phyloP scores from a whole-genome alignment of 2,797 vertebrate species.

The Leptatherina wallacei region DNA sequence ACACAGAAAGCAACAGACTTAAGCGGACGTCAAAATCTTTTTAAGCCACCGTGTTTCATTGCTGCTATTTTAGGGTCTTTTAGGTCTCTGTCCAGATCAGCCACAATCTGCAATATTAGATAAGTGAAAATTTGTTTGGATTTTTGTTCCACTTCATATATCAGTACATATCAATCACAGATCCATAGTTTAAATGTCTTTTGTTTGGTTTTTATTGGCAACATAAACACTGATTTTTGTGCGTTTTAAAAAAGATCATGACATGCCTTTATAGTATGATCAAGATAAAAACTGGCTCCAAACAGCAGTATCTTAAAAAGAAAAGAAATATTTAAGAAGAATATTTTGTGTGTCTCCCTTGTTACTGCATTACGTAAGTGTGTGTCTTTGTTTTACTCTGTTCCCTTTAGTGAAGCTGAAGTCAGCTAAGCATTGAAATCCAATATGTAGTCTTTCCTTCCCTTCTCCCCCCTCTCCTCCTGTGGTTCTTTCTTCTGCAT shows the following conservation, averaged over 20 bases:
- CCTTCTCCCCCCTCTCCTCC: constrained; percentile 28
- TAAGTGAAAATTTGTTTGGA: background rate
- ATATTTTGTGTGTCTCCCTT: background rate
- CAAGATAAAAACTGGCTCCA: background rate
- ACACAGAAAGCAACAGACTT: constrained; percentile 15
- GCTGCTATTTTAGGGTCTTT: background rate
- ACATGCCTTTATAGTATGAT: background rate
- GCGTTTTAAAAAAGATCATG: background rate
- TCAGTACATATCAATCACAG: background rate
- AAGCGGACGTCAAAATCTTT: constrained; percentile 9
- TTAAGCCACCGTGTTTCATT: constrained; percentile 3
- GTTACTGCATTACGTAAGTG: constrained; percentile 8
- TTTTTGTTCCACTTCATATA: too few relatives aligned
- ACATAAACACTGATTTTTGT: background rate
- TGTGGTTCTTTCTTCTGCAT: constrained; percentile 23
- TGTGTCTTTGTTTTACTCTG: constrained; percentile 25
- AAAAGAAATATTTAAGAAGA: background rate
- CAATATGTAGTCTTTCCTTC: constrained; percentile 39
- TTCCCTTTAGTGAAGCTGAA: constrained; percentile 41
- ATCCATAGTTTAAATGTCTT: too few relatives aligned
- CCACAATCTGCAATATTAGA: background rate
- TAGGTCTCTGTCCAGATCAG: background rate
- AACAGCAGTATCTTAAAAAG: background rate
- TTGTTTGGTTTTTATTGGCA: background rate
- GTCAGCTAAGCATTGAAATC: constrained; percentile 55